Evolutionary conservation across 2,797 vertebrate species (phyloP).

Genomic region (Diplodus sargus): DNA sequence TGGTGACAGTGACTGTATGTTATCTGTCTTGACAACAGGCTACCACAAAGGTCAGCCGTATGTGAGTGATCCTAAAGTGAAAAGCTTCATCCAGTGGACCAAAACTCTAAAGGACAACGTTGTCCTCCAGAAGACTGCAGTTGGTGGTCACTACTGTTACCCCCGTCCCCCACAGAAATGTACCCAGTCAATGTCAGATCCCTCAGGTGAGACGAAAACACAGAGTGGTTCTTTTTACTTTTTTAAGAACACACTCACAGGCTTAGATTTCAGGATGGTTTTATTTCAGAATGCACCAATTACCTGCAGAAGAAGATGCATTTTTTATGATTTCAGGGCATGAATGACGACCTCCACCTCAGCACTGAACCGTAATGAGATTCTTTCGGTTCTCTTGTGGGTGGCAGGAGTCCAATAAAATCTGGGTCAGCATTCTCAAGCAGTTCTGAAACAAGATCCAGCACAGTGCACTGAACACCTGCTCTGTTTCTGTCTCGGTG

Average conservation of each 20-base stretch:
- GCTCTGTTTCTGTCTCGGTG: background rate
- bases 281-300: background rate
- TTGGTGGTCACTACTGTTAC: slow-evolving; percentile 91
- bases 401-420: slow-evolving; percentile 18
- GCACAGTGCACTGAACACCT: background rate
- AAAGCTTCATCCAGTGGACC: slow-evolving; percentile 91
- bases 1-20: background rate
- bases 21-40: slow-evolving; percentile 71
- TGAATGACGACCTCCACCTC: slow-evolving; percentile 3
- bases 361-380: slow-evolving; percentile 25
- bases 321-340: background rate
- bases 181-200: slow-evolving; percentile 77
- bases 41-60: slow-evolving; percentile 91
- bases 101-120: slow-evolving; percentile 86
- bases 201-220: slow-evolving; percentile 65
- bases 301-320: background rate
- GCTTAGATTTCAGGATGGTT: background rate
- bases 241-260: background rate
- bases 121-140: slow-evolving; percentile 82
- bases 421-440: slow-evolving; percentile 26
- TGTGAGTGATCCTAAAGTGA: slow-evolving; percentile 86
- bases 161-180: slow-evolving; percentile 87
- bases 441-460: slow-evolving; percentile 8
- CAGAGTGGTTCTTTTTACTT: no score
- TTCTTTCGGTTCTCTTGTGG: slow-evolving; percentile 2